These are phyloP conservation scores for Dryoscopus gambensis DNA, from an alignment of 2,113 vertebrate species.

Conservation along the genomic window DNA sequence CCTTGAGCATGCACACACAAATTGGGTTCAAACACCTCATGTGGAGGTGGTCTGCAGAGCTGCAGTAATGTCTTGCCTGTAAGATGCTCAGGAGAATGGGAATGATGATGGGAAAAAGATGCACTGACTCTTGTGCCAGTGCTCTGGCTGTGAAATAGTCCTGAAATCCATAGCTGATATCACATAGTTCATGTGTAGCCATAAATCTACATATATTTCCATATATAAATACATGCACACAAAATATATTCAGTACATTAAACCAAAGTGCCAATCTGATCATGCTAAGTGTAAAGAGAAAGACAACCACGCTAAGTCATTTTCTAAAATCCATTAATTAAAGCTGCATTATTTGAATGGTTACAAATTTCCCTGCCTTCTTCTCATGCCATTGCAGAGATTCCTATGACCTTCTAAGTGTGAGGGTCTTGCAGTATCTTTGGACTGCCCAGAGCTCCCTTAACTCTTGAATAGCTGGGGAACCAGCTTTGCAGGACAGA, in stretches of 20 bases:
- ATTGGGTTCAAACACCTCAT: not conserved
- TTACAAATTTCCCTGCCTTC: not conserved
- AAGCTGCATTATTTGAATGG: not conserved
- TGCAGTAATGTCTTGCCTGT: not conserved
- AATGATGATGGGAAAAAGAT: not conserved
- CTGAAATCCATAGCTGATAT: not conserved
- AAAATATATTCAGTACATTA: not conserved
- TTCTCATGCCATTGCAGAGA: not conserved
- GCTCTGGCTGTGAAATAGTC: not conserved
- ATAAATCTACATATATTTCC: constrained; percentile 38
- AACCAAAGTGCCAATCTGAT: not conserved
- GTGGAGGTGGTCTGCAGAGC: not conserved
- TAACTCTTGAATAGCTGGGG: not conserved
- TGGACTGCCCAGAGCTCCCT: not conserved
- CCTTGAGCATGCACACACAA: not conserved
- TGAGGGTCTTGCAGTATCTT: not conserved
- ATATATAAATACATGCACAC: not conserved
- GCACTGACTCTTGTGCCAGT: not conserved
- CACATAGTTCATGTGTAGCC: not conserved
- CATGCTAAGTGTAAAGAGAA: not conserved
- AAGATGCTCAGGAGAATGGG: not conserved
- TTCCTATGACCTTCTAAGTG: not conserved
- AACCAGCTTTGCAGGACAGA: not conserved
- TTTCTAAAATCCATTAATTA: not conserved
- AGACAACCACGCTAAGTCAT: not conserved